Evolutionary conservation across 2,797 vertebrate genomes (phyloP), one percentile per base, ranked within the genome.

Genomic region (Paramormyrops hopkinsi): DNA sequence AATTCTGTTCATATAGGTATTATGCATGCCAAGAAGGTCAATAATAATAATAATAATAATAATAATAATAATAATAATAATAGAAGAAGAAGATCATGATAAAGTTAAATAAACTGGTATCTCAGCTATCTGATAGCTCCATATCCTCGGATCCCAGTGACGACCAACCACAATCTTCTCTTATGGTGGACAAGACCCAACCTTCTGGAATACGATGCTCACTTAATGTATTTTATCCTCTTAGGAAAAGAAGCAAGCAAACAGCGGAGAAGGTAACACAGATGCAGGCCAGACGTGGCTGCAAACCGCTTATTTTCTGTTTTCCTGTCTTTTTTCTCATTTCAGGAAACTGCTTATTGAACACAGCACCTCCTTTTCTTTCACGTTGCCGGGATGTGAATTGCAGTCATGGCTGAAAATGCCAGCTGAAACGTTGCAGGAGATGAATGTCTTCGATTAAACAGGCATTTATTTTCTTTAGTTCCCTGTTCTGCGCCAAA

Each of bases 401-500:
- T 90, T 88, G 87, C 91, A 91, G 91, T 88, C 69, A 44, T 69
- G 91, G 89, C 88, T 84, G 86, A 54, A 89, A 84, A 85, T 73
- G 76, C 69, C 69, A 59, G 89, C 88, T 82, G 41, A 89, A 69
- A 89, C 85, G 88, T 90, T 84, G 89, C 87, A 90, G 91, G 90
- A 56, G 53, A 76, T 89, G 92, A 91, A 90, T 88, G 86, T 91
- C 90, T 92, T 92, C 86, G 90, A 92, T 93, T 92, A 91, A 93
- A 91, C 88, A 5, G 84, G 82, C 89, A 84, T 90, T 83, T 86
- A 54, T 22, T 51, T 69, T 54, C 73, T 33, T 6, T 25, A 22
- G 76, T 88, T 25, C 46, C 44, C 56, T 65, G 65, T 50, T 29
- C 83, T 48, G 73, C 22, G 90, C 53, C 85, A n/a, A 91, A 83